Evolutionary conservation across 2,797 vertebrate genomes (phyloP).

Genomic region (Diceros bicornis): DNA sequence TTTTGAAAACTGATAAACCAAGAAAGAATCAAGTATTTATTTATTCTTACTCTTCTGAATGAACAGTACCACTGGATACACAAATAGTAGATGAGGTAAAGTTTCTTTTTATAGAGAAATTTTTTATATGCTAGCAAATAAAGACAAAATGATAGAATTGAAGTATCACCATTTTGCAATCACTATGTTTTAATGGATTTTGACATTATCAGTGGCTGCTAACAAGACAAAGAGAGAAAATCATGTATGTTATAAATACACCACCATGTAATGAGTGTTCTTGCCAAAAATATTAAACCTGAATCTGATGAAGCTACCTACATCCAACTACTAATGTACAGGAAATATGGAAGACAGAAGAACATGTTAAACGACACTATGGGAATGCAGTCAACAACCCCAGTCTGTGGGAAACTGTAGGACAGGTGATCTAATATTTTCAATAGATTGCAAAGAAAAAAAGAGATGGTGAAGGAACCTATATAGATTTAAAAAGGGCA

Average conservation of each 20-base stretch:
- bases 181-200: conserved; percentile 55
- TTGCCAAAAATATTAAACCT: conserved; percentile 11
- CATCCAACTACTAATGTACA: not conserved
- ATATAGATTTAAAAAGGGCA: not conserved
- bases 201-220: conserved; percentile 21
- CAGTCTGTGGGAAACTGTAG: not conserved
- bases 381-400: not conserved
- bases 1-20: conserved; percentile 40
- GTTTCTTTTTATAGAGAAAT: conserved; percentile 11
- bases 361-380: not conserved
- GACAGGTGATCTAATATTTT: not conserved
- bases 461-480: not conserved
- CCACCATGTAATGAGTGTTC: not conserved
- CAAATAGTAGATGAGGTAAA: conserved; percentile 33
- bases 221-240: conserved; percentile 10
- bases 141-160: conserved; percentile 27
- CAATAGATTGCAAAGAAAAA: not conserved
- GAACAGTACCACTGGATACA: not conserved
- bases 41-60: conserved; percentile 25
- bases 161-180: conserved; percentile 46
- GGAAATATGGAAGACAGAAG: conserved; percentile 1
- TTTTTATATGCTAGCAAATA: conserved; percentile 56
- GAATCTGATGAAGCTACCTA: not conserved
- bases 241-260: not conserved
- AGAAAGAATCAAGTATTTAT: conserved; percentile 7